Conservation (phyloP, 2,888 invertebrate species). For the Cosmopolites sordidus region DNA sequence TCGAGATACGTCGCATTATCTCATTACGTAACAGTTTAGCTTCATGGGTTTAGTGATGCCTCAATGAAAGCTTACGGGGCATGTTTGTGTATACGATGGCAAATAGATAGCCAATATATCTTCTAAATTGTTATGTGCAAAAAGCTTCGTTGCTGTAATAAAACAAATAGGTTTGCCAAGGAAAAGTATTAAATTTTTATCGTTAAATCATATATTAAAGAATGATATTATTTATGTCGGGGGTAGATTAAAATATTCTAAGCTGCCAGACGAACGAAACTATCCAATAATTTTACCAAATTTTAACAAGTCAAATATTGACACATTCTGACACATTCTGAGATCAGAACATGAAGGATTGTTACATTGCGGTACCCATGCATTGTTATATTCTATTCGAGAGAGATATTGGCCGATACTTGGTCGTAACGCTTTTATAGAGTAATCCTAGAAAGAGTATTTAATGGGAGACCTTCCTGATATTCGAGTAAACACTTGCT, state of each 20-base stretch:
- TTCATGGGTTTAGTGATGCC: slow-evolving; percentile 16
- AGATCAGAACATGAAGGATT: not conserved
- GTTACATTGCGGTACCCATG: not conserved
- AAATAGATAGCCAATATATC: not conserved
- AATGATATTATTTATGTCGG: not conserved
- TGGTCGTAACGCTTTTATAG: no score
- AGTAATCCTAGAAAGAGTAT: no score
- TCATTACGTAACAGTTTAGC: not conserved
- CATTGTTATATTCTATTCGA: no score
- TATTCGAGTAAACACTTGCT: no score
- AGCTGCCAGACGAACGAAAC: not conserved
- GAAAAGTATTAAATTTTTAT: no score
- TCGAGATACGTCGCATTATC: no score
- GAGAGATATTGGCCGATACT: no score
- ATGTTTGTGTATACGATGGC: slow-evolving; percentile 3
- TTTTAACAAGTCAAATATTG: not conserved
- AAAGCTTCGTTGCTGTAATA: not conserved
- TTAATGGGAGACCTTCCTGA: not conserved
- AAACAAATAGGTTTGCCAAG: not conserved
- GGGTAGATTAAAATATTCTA: not conserved
- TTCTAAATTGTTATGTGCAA: not conserved
- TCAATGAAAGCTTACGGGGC: slow-evolving; percentile 6
- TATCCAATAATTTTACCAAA: not conserved
- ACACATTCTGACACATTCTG: no score
- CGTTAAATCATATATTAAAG: no score